Base-by-base conservation (phyloP, 1,140 invertebrate species). In the Caenorhabditis briggsae region DNA sequence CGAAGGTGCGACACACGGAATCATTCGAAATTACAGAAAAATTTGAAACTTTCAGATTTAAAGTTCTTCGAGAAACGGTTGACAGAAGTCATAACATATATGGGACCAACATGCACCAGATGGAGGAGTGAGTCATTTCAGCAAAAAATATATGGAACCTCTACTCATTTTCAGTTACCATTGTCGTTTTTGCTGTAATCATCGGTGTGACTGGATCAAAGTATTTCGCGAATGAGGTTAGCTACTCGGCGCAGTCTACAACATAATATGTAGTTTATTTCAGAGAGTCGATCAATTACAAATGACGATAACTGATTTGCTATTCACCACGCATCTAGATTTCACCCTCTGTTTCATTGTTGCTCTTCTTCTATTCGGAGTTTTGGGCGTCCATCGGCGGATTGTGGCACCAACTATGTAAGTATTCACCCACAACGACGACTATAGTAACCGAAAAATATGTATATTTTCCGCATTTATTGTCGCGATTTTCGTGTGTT, bases 31-130 rank as follows among this genome's bases (percentile, higher is more conserved):
- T 33, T 33, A 33, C 33, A 33, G 33, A 33, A 33, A 33, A 33
- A 33, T n/a, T n/a, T n/a, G n/a, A 33, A 33, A 33, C 3, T 33
- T 95, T 91, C 93, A 97, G 97, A 98, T 95, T 94, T 98, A 88
- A 98, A 98, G 93, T 97, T 97, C 50, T 98, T 98, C 93, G 97
- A 98, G 93, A 94, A 97, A 87, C 94, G 97, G 84, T 93, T 98
- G 3, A 98, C 96, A 9, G 97, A 98, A 95, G 96, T 98, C n/a
- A 97, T 98, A 92, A 95, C 95, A 89, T 96, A 96, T 93, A 94
- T 97, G 87, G 96, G 97, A 91, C 97, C 97, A 78, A 95, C 96
- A 74, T 97, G 97, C 83, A 94, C 95, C 88, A 94, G 96, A 94
- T 98, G 97, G 97, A 95, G 97, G 95, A 95, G 96, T 97, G 92